Conservation (phyloP, 2,113 vertebrate species). For the Gracilinanus agilis region DNA sequence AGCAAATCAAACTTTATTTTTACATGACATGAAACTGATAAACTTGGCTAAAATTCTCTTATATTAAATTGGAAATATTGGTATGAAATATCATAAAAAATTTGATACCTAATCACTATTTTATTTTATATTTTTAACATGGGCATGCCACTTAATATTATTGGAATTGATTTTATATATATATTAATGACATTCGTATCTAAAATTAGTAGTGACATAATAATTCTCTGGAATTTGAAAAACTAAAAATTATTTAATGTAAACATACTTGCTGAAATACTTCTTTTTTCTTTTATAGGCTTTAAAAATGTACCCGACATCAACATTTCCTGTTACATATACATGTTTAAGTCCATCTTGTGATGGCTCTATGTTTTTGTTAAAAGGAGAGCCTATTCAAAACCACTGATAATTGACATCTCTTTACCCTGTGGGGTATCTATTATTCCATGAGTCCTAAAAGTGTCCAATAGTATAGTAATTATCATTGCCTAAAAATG, state of each 20-base stretch:
- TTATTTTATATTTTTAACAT: neutral
- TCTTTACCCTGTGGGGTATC: neutral
- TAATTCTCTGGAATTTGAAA: neutral
- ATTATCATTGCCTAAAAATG: slow-evolving; percentile 40
- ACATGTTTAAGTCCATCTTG: slow-evolving; percentile 4
- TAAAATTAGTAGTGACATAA: slow-evolving; percentile 4
- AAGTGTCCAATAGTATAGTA: slow-evolving; percentile 16
- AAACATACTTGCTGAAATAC: neutral
- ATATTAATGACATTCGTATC: slow-evolving; percentile 14
- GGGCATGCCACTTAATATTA: neutral
- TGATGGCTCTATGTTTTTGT: neutral
- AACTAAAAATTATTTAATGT: neutral
- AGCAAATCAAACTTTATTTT: neutral
- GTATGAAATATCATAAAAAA: no score
- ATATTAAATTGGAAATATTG: neutral
- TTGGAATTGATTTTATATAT: neutral
- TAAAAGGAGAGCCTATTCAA: neutral
- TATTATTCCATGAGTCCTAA: slow-evolving; percentile 31
- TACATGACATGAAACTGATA: neutral
- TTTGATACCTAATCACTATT: neutral
- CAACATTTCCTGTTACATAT: neutral
- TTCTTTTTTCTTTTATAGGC: neutral
- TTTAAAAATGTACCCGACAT: neutral
- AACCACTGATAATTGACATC: slow-evolving; percentile 43
- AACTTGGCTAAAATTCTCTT: neutral